Evolutionary conservation across 2,797 vertebrate genomes (phyloP).

Genomic region (Clamator glandarius): DNA sequence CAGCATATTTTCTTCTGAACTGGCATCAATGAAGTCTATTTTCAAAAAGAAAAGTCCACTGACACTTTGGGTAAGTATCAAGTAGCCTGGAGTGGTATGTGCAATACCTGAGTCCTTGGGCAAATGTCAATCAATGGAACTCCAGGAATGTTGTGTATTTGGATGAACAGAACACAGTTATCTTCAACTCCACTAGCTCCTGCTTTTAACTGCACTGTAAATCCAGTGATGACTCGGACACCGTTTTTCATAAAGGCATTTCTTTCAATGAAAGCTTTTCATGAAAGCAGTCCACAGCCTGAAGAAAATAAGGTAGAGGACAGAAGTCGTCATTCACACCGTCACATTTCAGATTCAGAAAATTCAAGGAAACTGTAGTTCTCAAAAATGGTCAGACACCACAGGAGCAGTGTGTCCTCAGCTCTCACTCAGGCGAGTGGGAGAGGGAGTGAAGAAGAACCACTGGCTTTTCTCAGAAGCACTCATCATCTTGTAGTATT

Average conservation of each 20-base stretch:
- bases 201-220: not conserved
- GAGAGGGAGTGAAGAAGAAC: not conserved
- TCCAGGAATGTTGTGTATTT: not conserved
- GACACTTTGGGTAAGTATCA: not conserved
- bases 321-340: not conserved
- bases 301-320: not conserved
- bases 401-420: not conserved
- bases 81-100: not conserved
- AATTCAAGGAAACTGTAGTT: slow-evolving; percentile 30
- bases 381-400: not conserved
- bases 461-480: slow-evolving; percentile 13
- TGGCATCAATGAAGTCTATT: not conserved
- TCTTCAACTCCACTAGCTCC: not conserved
- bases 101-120: not conserved
- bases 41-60: not conserved
- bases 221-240: not conserved
- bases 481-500: slow-evolving; percentile 3
- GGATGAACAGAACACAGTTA: not conserved
- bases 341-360: slow-evolving; percentile 3
- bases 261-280: not conserved
- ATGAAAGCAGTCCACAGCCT: not conserved
- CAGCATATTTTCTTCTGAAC: not conserved
- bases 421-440: not conserved
- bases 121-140: not conserved
- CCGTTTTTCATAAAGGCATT: not conserved